Percentiles rank a stretch among this genome's conserved stretches.
phyloP scores from a whole-genome alignment of 2,888 invertebrate genomes.

The Chorisops tibialis region DNA sequence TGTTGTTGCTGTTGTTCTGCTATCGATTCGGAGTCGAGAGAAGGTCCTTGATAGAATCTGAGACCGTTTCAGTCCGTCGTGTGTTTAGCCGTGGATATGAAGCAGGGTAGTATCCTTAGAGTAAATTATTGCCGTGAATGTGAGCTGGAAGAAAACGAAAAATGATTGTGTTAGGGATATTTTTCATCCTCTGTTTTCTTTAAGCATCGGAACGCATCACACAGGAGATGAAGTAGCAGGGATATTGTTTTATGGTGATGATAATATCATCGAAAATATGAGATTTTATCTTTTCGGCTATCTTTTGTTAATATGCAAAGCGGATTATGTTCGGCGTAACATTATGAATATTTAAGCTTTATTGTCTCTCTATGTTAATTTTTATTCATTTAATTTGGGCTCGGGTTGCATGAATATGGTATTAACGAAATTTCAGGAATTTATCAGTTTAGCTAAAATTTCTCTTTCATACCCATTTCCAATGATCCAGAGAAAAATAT shows the following conservation, averaged over 20 bases:
- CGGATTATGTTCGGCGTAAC: too few species aligned
- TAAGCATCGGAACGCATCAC: background rate
- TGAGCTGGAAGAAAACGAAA: slow-evolving; percentile 17
- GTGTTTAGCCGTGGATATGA: background rate
- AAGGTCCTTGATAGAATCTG: slow-evolving; percentile 13
- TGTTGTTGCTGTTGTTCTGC: slow-evolving; percentile 1
- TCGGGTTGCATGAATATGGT: too few species aligned
- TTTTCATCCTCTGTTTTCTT: background rate
- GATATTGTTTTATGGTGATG: slow-evolving; percentile 20
- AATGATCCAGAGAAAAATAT: too few species aligned
- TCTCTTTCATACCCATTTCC: too few species aligned
- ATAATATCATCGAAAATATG: slow-evolving; percentile 6
- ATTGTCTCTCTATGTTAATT: too few species aligned
- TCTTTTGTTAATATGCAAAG: too few species aligned
- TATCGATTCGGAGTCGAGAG: slow-evolving; percentile 4
- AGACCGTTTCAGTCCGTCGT: background rate
- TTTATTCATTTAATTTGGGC: too few species aligned
- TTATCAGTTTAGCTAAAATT: too few species aligned
- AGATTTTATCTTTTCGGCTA: slow-evolving; percentile 11
- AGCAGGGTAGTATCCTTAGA: background rate
- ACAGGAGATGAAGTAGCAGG: slow-evolving; percentile 4
- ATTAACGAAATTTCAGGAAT: too few species aligned
- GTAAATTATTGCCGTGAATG: slow-evolving; percentile 17
- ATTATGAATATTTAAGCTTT: too few species aligned
- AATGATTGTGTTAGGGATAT: slow-evolving; percentile 16